Base-by-base conservation (phyloP, 2,888 invertebrate species). In the Endotricha flammealis region DNA sequence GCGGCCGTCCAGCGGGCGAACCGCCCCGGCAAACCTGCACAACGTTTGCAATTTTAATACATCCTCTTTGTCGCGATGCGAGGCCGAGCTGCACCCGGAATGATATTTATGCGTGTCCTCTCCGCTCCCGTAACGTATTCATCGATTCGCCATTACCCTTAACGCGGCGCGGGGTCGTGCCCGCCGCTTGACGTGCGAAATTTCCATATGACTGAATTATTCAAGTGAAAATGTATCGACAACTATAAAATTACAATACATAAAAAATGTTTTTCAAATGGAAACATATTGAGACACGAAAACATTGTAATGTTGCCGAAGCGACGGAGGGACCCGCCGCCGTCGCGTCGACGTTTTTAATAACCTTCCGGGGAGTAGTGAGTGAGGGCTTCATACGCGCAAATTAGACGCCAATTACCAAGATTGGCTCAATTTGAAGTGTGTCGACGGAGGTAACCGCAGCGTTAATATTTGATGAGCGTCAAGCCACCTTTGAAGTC, bases 131-230 rank as follows among this genome's bases (percentile, higher is more conserved):
- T 39, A 24, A 25, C 7, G 11, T 27, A 38, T 42, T 39, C 27
- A 27, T 12, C 27, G 27, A 30, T 41, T 46, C 47, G 48, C 50
- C 39, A 56, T 52, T 44, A 52, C 44, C 49, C 50, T 51, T 48
- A 50, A 42, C 35, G 4, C 12, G 12, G 2, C 44, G 36, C 33
- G 8, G 31, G 20, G 33, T 9, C 9, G 13, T 32, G 16, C 12
- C 31, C 27, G 16, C 12, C 31, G 29, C 38, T 36, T 32, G 36
- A 36, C 27, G 36, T 36, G 39, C 16, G 12, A 34, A 17, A 29
- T 40, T 32, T 41, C 32, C 30, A 41, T 38, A 29, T 29, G 27
- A 39, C 13, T 44, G 41, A 41, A 41, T 44, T 9, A 44, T 44
- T 41, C 39, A 43, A 30, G 24, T 37, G 24, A 35, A 46, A 42